Evolutionary conservation across 2,888 invertebrate species (phyloP), one percentile per base, ranked within the genome.

Genomic region (Oscheius sp.): DNA sequence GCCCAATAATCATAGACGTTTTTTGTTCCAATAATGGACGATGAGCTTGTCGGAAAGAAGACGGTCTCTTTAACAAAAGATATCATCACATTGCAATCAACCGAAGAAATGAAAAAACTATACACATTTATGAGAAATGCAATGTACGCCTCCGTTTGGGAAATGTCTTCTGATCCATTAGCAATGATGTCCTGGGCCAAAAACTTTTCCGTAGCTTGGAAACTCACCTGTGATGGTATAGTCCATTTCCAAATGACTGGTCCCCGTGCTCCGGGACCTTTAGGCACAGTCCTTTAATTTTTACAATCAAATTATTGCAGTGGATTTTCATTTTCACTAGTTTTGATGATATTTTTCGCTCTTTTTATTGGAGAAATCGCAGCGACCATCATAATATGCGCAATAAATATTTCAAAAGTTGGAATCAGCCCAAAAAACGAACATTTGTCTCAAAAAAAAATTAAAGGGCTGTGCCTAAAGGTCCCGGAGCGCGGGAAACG

Each of bases 11-110:
- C 35, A 2, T 18, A 69, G 69, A 69, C 69, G 0, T 25, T 69
- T 56, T 56, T 56, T 23, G 52, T 25, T 23, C 69, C 69, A 9
- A 23, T 56, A 9, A 69, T 69, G 55, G 69, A 69, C 55, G 55
- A 41, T 5, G 18, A n/a, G n/a, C 13, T 69, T 16, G 7, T 41
- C 23, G 53, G 35, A 0, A 69, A 43, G 18, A 41, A 18, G 18
- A 53, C 18, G n/a, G 7, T 56, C 1, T 25, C 43, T 5, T 12
- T 43, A n/a, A 53, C 43, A 16, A 43, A 21, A 13, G 43, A 69
- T 23, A 7, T 55, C 2, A 55, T 69, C 18, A 21, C 21, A 12
- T 23, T 55, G n/a, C 43, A 56, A 6, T 27, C 18, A 16, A 21
- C 35, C n/a, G 55, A 55, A 0, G 6, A 25, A 13, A 29, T 55